These are phyloP conservation scores for Athetis lepigone DNA, from an alignment of 2,888 invertebrate genomes.

Conservation along the genomic window DNA sequence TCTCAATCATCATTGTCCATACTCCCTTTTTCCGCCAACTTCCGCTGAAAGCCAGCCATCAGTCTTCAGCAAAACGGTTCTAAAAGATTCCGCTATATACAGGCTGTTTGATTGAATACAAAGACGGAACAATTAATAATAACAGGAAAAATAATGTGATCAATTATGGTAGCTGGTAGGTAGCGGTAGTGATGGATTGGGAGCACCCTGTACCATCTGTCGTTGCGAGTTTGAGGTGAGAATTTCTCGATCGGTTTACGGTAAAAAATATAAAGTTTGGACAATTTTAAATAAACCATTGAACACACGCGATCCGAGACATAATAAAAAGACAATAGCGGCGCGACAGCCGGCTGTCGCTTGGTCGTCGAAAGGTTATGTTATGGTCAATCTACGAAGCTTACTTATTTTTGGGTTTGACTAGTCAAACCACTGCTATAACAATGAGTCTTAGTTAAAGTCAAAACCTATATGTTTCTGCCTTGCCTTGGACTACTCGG, in stretches of 20 bases:
- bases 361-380: too few relatives aligned
- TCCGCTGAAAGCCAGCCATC: constrained; percentile 40
- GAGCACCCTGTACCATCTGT: constrained; percentile 49
- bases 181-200: constrained; percentile 66
- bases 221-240: constrained; percentile 32
- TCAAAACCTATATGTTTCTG: too few relatives aligned
- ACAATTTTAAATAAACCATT: too few relatives aligned
- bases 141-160: constrained; percentile 74
- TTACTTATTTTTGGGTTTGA: too few relatives aligned
- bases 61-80: constrained; percentile 48
- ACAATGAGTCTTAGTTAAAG: too few relatives aligned
- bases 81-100: constrained; percentile 54
- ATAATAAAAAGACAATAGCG: too few relatives aligned
- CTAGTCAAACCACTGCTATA: too few relatives aligned
- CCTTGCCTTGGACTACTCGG: too few relatives aligned
- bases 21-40: constrained; percentile 30
- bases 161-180: constrained; percentile 71
- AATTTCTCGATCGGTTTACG: constrained; percentile 36
- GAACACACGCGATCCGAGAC: too few relatives aligned
- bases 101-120: constrained; percentile 69
- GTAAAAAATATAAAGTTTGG: too few relatives aligned
- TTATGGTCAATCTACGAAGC: too few relatives aligned
- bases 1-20: constrained; percentile 31
- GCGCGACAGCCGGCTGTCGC: too few relatives aligned
- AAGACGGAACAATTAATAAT: constrained; percentile 71